phyloP scores from a whole-genome alignment of 2,888 invertebrate genomes.

The Ennomos fuscantarius region DNA sequence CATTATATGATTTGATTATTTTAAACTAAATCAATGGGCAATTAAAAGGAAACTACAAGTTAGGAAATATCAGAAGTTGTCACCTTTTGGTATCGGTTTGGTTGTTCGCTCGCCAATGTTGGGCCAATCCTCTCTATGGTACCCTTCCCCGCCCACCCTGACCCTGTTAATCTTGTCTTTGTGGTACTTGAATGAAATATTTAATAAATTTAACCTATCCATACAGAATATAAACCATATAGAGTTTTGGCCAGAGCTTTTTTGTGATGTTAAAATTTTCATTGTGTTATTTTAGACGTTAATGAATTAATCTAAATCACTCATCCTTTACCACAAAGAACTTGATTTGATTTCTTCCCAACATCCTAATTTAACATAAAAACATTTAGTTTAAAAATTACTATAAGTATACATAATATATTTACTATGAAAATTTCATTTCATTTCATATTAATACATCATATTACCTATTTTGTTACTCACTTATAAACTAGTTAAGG shows the following conservation, averaged over 20 bases:
- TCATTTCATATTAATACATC: too few species aligned
- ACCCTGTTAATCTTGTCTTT: conserved; percentile 37
- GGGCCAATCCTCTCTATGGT: conserved; percentile 83
- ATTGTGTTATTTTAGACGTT: conserved; percentile 22
- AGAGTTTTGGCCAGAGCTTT: conserved; percentile 82
- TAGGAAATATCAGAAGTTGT: conserved; percentile 53
- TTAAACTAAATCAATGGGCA: neutral
- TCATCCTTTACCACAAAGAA: conserved; percentile 35
- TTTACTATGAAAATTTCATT: too few species aligned
- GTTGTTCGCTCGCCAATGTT: conserved; percentile 65
- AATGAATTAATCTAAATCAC: conserved; percentile 10
- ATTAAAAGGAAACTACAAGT: neutral
- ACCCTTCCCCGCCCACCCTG: conserved; percentile 56
- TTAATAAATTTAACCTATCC: conserved; percentile 32
- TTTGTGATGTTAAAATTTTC: conserved; percentile 50
- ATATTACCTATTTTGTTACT: too few species aligned
- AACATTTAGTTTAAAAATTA: too few species aligned
- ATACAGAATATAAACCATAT: conserved; percentile 53
- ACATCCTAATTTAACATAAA: neutral
- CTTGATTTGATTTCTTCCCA: conserved; percentile 8
- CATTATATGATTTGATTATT: too few species aligned
- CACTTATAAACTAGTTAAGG: too few species aligned
- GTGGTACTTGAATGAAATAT: conserved; percentile 34
- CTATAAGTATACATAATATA: too few species aligned
- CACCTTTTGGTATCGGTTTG: conserved; percentile 56